These are phyloP conservation scores for crab-eating macaque (Macaca fascicularis) DNA, from an alignment of 2,113 vertebrate genomes.

Conservation along the genomic window T2T-MFA8v1.1 NC_088388.1:24398001-24398500, in stretches of 20 bases:
- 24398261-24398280: neutral
- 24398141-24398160: neutral
- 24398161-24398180: neutral
- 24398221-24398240: neutral
- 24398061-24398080: neutral
- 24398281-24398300: neutral
- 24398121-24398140: neutral
- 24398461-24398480: neutral
- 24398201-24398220: neutral
- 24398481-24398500: neutral
- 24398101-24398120: neutral
- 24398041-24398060: neutral
- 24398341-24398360: neutral
- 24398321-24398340: neutral
- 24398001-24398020: neutral
- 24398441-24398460: accelerated
- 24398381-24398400: neutral
- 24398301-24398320: neutral
- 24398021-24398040: neutral
- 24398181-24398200: neutral
- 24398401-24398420: neutral
- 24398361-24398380: neutral
- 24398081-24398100: neutral
- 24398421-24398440: too few relatives aligned
- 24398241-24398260: neutral